phyloP scores from a whole-genome alignment of 92 coral and sea anemone species.

The Epizoanthus ramosus region DNA sequence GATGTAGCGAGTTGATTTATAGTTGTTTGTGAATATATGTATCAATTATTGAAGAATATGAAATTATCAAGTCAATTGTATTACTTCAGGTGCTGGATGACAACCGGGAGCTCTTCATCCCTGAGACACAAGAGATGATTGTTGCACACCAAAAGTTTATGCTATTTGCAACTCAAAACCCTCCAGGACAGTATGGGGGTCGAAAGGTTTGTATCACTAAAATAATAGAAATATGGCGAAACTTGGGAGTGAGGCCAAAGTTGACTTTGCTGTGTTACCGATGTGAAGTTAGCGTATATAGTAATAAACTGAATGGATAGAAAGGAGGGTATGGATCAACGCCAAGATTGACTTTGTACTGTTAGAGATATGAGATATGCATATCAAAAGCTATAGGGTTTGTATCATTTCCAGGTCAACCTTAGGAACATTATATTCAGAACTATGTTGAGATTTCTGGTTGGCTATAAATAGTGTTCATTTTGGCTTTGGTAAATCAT shows the following conservation, averaged over 20 bases:
- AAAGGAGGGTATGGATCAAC: too few relatives aligned
- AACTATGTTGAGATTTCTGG: too few relatives aligned
- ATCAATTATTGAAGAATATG: not conserved
- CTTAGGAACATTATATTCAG: too few relatives aligned
- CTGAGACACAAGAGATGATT: constrained; percentile 96
- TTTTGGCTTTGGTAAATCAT: too few relatives aligned
- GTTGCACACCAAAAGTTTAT: constrained; percentile 94
- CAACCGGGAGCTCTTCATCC: constrained; percentile 95
- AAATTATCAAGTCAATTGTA: not conserved
- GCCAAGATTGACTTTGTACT: too few relatives aligned
- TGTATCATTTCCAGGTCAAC: too few relatives aligned
- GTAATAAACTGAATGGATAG: too few relatives aligned
- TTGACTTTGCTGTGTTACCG: not conserved
- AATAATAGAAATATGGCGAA: not conserved
- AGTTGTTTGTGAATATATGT: not conserved
- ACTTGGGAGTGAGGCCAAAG: not conserved
- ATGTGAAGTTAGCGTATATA: too few relatives aligned
- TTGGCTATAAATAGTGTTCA: too few relatives aligned
- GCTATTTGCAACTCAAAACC: constrained; percentile 98
- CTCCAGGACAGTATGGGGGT: constrained; percentile 99
- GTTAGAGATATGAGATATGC: too few relatives aligned
- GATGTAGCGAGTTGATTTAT: not conserved
- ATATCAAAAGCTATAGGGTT: too few relatives aligned
- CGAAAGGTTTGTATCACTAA: constrained; percentile 72
- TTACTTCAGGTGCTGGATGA: constrained; percentile 84